phyloP scores from a whole-genome alignment of 2,888 invertebrate species.

The Sinodicranocentrus sp. region DNA sequence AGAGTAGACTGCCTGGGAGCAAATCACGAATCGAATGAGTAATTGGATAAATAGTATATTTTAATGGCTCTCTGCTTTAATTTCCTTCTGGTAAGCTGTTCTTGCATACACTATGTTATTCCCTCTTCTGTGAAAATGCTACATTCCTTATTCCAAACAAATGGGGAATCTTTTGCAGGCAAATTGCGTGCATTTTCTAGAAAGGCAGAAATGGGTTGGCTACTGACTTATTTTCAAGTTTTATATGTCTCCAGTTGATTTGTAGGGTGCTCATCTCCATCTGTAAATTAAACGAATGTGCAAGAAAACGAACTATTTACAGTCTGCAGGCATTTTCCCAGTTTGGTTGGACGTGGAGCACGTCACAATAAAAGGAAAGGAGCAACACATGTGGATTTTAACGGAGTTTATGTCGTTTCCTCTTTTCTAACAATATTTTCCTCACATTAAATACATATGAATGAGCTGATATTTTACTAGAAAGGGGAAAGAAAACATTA shows the following conservation, averaged over 20 bases:
- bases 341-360: not conserved
- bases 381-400: no score
- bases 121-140: not conserved
- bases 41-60: conserved; percentile 61
- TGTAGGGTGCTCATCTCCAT: conserved; percentile 60
- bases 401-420: no score
- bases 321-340: conserved; percentile 42
- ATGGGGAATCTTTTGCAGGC: conserved; percentile 51
- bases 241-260: conserved; percentile 48
- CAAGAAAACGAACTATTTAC: conserved; percentile 47
- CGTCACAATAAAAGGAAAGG: no score
- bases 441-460: conserved; percentile 5
- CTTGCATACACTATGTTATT: not conserved
- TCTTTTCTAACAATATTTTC: not conserved
- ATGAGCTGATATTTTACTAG: not conserved
- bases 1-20: conserved; percentile 38
- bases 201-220: conserved; percentile 3
- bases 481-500: not conserved
- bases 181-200: conserved; percentile 41
- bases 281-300: conserved; percentile 49
- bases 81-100: conserved; percentile 50
- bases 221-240: conserved; percentile 45
- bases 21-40: conserved; percentile 65
- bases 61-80: conserved; percentile 59
- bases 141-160: conserved; percentile 51